These are phyloP conservation scores for Daubentonia madagascariensis DNA, from an alignment of 2,113 vertebrate genomes.

Conservation along the genomic window DNA sequence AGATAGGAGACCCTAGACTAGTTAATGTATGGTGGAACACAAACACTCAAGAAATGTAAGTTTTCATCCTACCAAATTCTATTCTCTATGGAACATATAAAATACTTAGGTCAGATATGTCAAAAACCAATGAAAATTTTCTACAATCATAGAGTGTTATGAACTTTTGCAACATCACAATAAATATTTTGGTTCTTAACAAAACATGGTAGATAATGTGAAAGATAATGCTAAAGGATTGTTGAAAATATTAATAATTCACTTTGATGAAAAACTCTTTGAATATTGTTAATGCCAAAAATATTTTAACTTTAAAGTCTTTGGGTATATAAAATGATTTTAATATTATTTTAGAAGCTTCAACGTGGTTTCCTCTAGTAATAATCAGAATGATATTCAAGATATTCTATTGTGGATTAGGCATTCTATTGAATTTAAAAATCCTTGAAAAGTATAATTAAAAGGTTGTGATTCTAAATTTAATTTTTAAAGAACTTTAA, in stretches of 20 bases:
- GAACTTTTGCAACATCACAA: background rate
- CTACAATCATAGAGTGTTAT: background rate
- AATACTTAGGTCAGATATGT: background rate
- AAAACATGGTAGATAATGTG: background rate
- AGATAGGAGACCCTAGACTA: background rate
- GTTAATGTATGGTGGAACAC: background rate
- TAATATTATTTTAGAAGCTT: background rate
- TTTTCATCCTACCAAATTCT: background rate
- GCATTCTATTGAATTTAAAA: background rate
- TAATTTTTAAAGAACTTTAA: background rate
- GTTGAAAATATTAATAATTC: background rate
- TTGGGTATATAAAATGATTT: background rate
- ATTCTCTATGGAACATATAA: background rate
- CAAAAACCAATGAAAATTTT: background rate
- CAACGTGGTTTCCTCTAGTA: background rate
- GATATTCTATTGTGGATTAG: background rate
- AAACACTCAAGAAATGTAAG: background rate
- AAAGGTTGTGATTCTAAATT: background rate
- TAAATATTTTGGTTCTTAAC: background rate
- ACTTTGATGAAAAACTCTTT: background rate
- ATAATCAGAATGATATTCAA: background rate
- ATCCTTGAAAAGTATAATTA: background rate
- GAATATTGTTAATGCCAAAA: background rate
- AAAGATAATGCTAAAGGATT: background rate
- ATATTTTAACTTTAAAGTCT: background rate